These are phyloP conservation scores for Istiophorus platypterus DNA, from an alignment of 2,113 vertebrate species.

Conservation along the genomic window DNA sequence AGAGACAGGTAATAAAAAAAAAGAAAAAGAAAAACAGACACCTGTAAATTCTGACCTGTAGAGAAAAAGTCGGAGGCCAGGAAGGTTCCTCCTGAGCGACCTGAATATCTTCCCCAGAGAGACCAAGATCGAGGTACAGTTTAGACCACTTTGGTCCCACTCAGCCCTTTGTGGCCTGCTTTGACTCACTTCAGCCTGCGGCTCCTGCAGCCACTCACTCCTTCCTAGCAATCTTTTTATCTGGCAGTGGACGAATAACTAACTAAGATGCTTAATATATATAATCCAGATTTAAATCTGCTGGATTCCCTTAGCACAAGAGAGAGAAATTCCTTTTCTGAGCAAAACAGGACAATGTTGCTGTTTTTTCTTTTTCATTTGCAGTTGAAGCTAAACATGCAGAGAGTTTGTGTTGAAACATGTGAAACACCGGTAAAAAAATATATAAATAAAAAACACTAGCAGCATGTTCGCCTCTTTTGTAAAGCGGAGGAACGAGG, in stretches of 20 bases:
- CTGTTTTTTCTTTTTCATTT: background rate
- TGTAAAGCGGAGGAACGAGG: background rate
- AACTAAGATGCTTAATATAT: slow-evolving; percentile 9
- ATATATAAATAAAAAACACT: too few species aligned
- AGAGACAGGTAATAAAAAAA: background rate
- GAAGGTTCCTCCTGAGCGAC: slow-evolving; percentile 96
- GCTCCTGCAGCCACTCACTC: background rate
- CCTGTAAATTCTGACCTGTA: slow-evolving; percentile 75
- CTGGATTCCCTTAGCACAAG: background rate
- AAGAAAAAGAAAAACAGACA: slow-evolving; percentile 8
- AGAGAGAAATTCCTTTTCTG: too few species aligned
- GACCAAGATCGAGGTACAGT: slow-evolving; percentile 93
- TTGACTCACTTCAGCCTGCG: background rate
- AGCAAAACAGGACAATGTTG: background rate
- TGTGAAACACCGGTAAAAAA: background rate
- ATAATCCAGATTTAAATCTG: background rate
- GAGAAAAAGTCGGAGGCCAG: slow-evolving; percentile 93
- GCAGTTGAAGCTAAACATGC: background rate
- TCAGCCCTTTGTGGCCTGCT: background rate
- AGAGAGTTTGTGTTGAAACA: background rate
- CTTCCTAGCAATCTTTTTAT: slow-evolving; percentile 10
- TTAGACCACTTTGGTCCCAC: background rate
- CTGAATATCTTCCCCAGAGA: slow-evolving; percentile 90
- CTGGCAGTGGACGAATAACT: background rate
- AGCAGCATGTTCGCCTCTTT: background rate